Percentiles rank a stretch among this genome's conserved stretches.
Conservation (phyloP, 1,140 invertebrate genomes). For the Leptopilina boulardi region DNA sequence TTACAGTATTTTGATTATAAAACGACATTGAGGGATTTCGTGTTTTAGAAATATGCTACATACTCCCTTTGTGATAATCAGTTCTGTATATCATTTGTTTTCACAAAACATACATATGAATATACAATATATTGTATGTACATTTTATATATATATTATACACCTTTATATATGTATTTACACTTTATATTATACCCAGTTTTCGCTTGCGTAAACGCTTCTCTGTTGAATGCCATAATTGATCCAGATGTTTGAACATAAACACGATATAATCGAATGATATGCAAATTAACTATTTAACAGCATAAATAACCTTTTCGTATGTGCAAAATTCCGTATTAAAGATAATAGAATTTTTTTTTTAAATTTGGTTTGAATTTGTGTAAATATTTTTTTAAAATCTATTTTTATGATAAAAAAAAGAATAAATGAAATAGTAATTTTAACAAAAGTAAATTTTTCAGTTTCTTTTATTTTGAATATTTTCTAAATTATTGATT, state of each 20-base stretch:
- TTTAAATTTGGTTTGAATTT: too few relatives aligned
- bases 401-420: too few relatives aligned
- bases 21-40: conserved; percentile 9
- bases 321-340: not conserved
- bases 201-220: not conserved
- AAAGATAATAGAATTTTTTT: too few relatives aligned
- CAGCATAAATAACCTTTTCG: conserved; percentile 1
- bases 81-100: not conserved
- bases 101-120: too few relatives aligned
- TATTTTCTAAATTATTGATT: too few relatives aligned
- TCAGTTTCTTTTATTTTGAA: too few relatives aligned
- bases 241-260: conserved; percentile 7
- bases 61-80: conserved; percentile 7
- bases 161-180: not conserved
- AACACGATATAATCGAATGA: conserved; percentile 13
- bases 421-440: too few relatives aligned
- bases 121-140: too few relatives aligned
- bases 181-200: not conserved
- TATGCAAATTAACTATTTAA: not conserved
- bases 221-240: not conserved
- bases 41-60: not conserved
- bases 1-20: not conserved
- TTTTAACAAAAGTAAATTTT: too few relatives aligned
- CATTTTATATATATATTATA: not conserved
- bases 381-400: too few relatives aligned